Conservation (phyloP, 2,888 invertebrate genomes). For the Priocnemis perturbator region DNA sequence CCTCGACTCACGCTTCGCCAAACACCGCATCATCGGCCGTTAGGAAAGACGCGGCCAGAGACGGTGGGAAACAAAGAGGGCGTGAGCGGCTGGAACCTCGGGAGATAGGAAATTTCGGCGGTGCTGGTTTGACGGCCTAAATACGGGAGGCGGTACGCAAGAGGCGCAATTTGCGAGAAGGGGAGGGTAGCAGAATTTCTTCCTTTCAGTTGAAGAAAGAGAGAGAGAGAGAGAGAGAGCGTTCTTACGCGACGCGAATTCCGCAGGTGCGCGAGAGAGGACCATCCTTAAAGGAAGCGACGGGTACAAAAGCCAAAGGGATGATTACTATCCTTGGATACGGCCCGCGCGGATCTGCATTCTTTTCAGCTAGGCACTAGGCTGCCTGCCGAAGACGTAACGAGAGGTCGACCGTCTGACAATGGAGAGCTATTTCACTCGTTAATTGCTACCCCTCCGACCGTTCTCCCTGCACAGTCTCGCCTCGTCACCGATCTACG, state of each 20-base stretch:
- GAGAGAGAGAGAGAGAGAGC: neutral
- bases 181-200: neutral
- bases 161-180: too few species aligned
- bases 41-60: too few species aligned
- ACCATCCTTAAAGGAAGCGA: neutral
- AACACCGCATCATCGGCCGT: too few species aligned
- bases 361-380: slow-evolving; percentile 16
- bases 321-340: slow-evolving; percentile 5
- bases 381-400: slow-evolving; percentile 23
- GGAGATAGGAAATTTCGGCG: too few species aligned
- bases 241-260: too few species aligned
- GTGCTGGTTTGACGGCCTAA: too few species aligned
- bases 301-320: slow-evolving; percentile 4
- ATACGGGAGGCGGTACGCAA: too few species aligned
- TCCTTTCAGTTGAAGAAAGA: slow-evolving; percentile 1
- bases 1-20: too few species aligned
- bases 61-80: too few species aligned
- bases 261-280: neutral
- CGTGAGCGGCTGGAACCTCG: too few species aligned
- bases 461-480: neutral
- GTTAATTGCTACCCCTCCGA: slow-evolving; percentile 43
- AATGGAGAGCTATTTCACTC: slow-evolving; percentile 46
- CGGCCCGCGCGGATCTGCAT: slow-evolving; percentile 8
- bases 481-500: neutral
- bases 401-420: slow-evolving; percentile 44